A percentile compares a stretch with the other conserved stretches of the same genome.
These are phyloP conservation scores for Tiliacea citrago DNA, from an alignment of 2,888 invertebrate genomes.

Conservation along the genomic window DNA sequence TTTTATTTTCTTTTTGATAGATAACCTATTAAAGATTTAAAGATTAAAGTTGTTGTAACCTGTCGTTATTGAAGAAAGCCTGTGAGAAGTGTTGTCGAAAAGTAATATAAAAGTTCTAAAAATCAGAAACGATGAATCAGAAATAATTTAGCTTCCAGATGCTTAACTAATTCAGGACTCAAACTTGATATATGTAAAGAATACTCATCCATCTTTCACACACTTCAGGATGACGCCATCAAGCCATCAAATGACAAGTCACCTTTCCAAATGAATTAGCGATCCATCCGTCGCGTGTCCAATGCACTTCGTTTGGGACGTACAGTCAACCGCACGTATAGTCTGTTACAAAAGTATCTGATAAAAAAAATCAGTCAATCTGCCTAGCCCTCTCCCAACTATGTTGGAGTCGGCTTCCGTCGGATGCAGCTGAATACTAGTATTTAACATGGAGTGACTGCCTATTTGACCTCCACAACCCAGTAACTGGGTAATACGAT, in stretches of 20 bases:
- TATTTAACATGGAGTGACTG: too few relatives aligned
- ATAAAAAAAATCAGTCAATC: too few relatives aligned
- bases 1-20: too few relatives aligned
- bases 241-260: conserved; percentile 46
- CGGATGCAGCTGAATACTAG: too few relatives aligned
- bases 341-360: too few relatives aligned
- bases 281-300: conserved; percentile 43
- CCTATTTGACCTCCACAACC: too few relatives aligned
- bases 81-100: neutral
- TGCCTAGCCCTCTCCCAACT: too few relatives aligned
- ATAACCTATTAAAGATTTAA: neutral
- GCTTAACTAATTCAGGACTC: conserved; percentile 1
- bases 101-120: neutral
- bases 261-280: conserved; percentile 44
- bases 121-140: neutral
- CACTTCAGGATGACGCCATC: conserved; percentile 27
- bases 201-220: conserved; percentile 7
- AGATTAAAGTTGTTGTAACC: too few relatives aligned
- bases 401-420: too few relatives aligned
- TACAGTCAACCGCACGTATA: neutral
- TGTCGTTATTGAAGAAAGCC: neutral
- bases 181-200: neutral
- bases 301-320: conserved; percentile 42
- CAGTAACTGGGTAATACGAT: too few relatives aligned
- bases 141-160: neutral